Evolutionary conservation across 1,140 invertebrate genomes (phyloP).

Genomic region (Epicauta chinensis): DNA sequence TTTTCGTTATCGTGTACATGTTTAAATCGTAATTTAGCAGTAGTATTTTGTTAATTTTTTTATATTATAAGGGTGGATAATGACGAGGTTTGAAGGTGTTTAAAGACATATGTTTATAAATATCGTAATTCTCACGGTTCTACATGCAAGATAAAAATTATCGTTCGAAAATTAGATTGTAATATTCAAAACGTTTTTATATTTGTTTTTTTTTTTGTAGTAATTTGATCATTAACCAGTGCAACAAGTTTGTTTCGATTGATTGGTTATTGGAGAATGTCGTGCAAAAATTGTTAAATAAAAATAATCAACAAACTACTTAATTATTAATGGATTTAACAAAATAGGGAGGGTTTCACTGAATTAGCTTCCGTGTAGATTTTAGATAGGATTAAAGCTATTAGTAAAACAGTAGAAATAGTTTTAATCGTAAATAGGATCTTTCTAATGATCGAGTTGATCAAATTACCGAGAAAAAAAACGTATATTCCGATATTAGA

Average conservation of each 20-base stretch:
- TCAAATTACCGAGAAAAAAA: conserved; percentile 14
- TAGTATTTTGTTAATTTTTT: no score
- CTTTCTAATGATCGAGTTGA: conserved; percentile 12
- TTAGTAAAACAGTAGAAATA: conserved; percentile 3
- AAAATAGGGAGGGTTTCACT: conserved; percentile 2
- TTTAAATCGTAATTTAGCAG: no score
- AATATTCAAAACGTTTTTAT: conserved; percentile 6
- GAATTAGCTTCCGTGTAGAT: conserved; percentile 13
- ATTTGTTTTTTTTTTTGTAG: not conserved
- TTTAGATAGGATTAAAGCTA: conserved; percentile 9
- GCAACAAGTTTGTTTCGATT: not conserved
- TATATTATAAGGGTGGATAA: no score
- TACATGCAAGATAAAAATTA: conserved; percentile 22
- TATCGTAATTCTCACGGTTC: conserved; percentile 6
- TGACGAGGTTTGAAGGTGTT: not conserved
- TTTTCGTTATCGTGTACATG: no score
- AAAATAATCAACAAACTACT: not conserved
- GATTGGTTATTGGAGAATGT: not conserved
- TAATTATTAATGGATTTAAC: not conserved
- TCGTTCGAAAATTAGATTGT: conserved; percentile 19
- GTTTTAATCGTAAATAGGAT: conserved; percentile 14
- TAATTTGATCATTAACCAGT: not conserved
- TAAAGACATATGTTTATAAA: conserved; percentile 3
- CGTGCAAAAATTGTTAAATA: not conserved
- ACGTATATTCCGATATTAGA: conserved; percentile 2